Evolutionary conservation across 2,113 vertebrate genomes (phyloP), one percentile per base, ranked within the genome.

Genomic region (Sula dactylatra): DNA sequence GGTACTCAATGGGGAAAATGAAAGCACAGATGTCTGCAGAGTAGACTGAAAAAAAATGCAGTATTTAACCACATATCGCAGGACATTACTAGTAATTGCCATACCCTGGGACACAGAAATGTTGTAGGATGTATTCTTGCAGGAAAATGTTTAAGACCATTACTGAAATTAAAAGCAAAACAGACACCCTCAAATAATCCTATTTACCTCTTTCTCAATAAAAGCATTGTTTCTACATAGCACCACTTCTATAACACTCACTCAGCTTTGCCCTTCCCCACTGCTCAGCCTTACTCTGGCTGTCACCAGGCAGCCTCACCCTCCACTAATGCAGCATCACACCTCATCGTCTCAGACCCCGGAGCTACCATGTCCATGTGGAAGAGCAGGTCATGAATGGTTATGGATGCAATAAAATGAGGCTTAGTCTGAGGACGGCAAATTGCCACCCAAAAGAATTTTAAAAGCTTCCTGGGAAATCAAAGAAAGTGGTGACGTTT

Each of bases 301-400:
- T 49, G 32, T 67, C 58, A 24, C 18, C 38, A 7, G 44, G 59
- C n/a, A 38, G 76, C 45, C 20, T 34, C 31, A 5, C 21, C 9
- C 17, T 9, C 38, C 16, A 1, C 19, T 9, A 6, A 5, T 1
- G 1, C 52, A 8, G 45, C 56, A 25, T 9, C 16, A 1, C 8
- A 2, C 34, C 38, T 15, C 5, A 0, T 7, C 1, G 0, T 2
- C 58, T n/a, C 36, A 1, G 22, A 5, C 31, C 21, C 10, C 0
- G 0, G 26, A 26, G 34, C 13, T 12, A 3, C 52, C 42, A 5
- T 0, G 3, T 21, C 32, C 20, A 1, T 0, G 6, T 0, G 32
- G 5, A 56, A 67, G n/a, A 27, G 40, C 20, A 16, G 44, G 11
- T 44, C 61, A 25, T 2, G 27, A 50, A 10, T 2, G 0, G 38